A percentile compares a stretch with the other conserved stretches of the same genome.
Conservation (phyloP, 2,888 invertebrate genomes). For the Ptychoptera albimana region DNA sequence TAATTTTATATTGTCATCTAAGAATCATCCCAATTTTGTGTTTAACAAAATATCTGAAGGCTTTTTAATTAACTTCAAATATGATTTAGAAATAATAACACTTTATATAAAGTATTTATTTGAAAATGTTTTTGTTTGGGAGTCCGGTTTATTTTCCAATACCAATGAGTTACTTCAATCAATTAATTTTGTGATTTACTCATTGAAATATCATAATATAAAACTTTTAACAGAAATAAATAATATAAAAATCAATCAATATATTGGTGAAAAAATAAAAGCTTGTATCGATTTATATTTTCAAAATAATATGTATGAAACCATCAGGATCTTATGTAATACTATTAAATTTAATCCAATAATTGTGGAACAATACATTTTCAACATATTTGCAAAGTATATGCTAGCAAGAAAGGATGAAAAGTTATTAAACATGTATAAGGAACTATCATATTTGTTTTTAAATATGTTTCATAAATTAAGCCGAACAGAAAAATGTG, state of each 20-base stretch:
- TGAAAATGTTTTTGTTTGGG: too few species aligned
- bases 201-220: too few species aligned
- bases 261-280: conserved; percentile 13
- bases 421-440: conserved; percentile 16
- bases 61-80: too few species aligned
- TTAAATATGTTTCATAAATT: conserved; percentile 26
- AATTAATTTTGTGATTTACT: too few species aligned
- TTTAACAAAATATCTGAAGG: too few species aligned
- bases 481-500: conserved; percentile 23
- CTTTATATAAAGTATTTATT: too few species aligned
- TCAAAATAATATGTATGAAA: conserved; percentile 14
- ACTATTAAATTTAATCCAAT: conserved; percentile 23
- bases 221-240: neutral
- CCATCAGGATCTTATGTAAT: conserved; percentile 20
- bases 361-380: conserved; percentile 21
- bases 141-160: too few species aligned
- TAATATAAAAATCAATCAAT: conserved; percentile 3
- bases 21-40: too few species aligned
- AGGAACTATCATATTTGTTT: conserved; percentile 20
- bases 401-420: conserved; percentile 17
- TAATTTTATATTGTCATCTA: too few species aligned
- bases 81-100: too few species aligned
- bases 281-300: conserved; percentile 10
- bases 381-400: conserved; percentile 19
- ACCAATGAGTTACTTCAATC: too few species aligned